A percentile compares a stretch with the other conserved stretches of the same genome.
Evolutionary conservation across 30 jellyfish, hydroid and myxozoan species (phyloP).

Genomic region (Clytia hemisphaerica): DNA sequence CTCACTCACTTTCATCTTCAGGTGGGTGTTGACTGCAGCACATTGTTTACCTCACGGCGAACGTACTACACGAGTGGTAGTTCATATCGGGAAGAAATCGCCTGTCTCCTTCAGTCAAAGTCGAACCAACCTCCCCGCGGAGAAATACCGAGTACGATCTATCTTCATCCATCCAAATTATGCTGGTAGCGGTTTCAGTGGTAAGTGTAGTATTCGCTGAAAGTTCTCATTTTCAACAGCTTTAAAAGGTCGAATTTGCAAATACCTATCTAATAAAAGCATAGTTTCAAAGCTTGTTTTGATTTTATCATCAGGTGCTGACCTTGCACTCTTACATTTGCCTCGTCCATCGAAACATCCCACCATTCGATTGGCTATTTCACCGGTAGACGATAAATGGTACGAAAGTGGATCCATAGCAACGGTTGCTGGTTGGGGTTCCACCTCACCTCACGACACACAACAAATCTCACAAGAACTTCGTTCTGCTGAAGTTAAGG

Average conservation of each 20-base stretch:
- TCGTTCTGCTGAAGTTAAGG: slow-evolving; percentile 73
- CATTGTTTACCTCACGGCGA: slow-evolving; percentile 94
- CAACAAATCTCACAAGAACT: slow-evolving; percentile 66
- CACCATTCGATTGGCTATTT: slow-evolving; percentile 87
- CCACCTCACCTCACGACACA: slow-evolving; percentile 71
- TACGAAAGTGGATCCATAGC: slow-evolving; percentile 55
- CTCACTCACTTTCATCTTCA: not conserved
- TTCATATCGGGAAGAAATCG: slow-evolving; percentile 67
- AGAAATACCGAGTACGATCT: slow-evolving; percentile 71
- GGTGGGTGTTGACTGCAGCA: slow-evolving; percentile 97
- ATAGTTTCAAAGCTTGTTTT: too few relatives aligned
- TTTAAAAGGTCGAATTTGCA: too few relatives aligned
- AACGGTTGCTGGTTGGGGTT: slow-evolving; percentile 98
- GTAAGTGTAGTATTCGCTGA: slow-evolving; percentile 38
- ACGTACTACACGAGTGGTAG: slow-evolving; percentile 75
- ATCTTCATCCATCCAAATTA: slow-evolving; percentile 81
- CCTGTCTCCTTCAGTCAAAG: slow-evolving; percentile 45
- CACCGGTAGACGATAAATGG: slow-evolving; percentile 85
- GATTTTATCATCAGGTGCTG: slow-evolving; percentile 59
- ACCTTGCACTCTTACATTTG: slow-evolving; percentile 71
- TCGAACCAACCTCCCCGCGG: slow-evolving; percentile 47
- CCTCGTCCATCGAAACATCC: slow-evolving; percentile 69
- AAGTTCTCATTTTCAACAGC: too few relatives aligned
- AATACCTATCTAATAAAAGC: too few relatives aligned
- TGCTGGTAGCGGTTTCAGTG: slow-evolving; percentile 87